A percentile compares a stretch with the other conserved stretches of the same genome.
Conservation (phyloP, 1,140 invertebrate genomes). For the Lanistes nyassanus region DNA sequence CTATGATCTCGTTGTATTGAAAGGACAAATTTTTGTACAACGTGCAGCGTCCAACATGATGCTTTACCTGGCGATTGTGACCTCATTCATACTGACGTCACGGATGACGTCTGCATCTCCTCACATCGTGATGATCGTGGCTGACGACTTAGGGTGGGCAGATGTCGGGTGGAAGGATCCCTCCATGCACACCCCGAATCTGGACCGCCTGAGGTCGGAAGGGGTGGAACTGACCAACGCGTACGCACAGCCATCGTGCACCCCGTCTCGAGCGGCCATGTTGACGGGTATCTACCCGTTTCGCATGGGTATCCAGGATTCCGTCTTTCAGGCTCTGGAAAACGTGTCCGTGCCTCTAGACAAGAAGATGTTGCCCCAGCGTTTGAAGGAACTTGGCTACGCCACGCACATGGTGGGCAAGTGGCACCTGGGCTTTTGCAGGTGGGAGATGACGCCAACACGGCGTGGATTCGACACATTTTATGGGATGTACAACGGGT, state of each 20-base stretch:
- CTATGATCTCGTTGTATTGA: too few relatives aligned
- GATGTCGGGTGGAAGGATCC: constrained; percentile 55
- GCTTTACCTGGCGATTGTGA: too few relatives aligned
- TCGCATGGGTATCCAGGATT: constrained; percentile 5
- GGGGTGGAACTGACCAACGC: constrained; percentile 51
- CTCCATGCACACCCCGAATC: constrained; percentile 48
- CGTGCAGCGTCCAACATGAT: too few relatives aligned
- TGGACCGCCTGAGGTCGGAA: constrained; percentile 45
- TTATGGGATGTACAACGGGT: constrained; percentile 52
- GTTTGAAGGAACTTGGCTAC: constrained; percentile 55
- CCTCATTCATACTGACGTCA: neutral
- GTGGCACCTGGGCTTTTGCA: constrained; percentile 67
- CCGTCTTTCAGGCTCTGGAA: constrained; percentile 30
- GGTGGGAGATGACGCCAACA: constrained; percentile 54
- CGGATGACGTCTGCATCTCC: constrained; percentile 24
- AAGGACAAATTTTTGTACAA: too few relatives aligned
- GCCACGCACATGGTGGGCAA: constrained; percentile 64
- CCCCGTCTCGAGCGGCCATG: neutral
- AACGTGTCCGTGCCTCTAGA: constrained; percentile 49
- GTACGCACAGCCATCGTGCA: constrained; percentile 24
- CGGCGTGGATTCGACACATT: constrained; percentile 64
- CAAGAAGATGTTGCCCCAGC: constrained; percentile 55
- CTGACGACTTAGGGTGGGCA: constrained; percentile 53
- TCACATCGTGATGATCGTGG: constrained; percentile 50
- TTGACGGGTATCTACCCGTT: constrained; percentile 12